Evolutionary conservation across 2,888 invertebrate genomes (phyloP), one percentile per base, ranked within the genome.

Genomic region (Podotricha telesiphe): DNA sequence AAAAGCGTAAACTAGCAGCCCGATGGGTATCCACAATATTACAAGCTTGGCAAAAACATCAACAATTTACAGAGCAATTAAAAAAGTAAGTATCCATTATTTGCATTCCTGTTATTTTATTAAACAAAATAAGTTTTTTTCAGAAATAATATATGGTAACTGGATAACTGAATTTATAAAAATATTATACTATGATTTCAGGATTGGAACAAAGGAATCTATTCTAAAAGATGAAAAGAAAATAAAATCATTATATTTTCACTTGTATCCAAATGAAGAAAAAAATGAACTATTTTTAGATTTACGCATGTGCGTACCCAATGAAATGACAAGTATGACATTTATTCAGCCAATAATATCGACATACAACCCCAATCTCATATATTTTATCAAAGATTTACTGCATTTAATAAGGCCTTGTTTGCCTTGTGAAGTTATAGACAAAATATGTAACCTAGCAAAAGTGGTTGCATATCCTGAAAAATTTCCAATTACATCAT

Each of bases 1-100:
- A 82, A 19, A 93, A 80, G 79, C 80, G 87, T 50, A 77, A 82
- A 10, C 80, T 93, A 20, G 93, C 94, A 73, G 90, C 94, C n/a
- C 80, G 94, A 37, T 94, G 94, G 94, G 82, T 94, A 20, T 89
- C 88, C 63, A 86, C 93, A 76, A 92, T 94, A 74, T 83, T 91
- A 55, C 81, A 82, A 67, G 88, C 93, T 71, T 82, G 89, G 34
- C 77, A 85, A 56, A 94, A 89, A 80, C 84, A 88, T 0, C 86
- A 87, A 73, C 74, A 83, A 10, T 88, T 89, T 76, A 73, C 79
- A 42, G 77, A 77, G 28, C 86, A 78, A 76, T 75, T 84, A 28
- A 79, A 81, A 65, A 81, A 77, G 90, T 90, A 79, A 86, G 84
- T 79, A 6, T 63, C 1, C 6, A 6, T 61, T 50, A 65, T 56